Base-by-base conservation (phyloP, 53 echinoderm and acorn worm species). In the Henricia sp. region DNA sequence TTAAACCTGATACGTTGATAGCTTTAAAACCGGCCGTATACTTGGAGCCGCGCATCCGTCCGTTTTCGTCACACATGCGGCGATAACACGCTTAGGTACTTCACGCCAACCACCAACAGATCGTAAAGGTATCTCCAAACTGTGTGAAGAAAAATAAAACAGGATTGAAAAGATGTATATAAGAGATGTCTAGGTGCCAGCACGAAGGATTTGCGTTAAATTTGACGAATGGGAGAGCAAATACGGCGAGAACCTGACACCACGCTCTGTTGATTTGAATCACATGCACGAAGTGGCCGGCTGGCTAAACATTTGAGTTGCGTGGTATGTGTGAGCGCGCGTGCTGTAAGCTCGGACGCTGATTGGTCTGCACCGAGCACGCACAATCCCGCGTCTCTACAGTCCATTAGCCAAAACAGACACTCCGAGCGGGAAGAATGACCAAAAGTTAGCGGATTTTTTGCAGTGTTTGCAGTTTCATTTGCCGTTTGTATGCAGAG, bases 341-440 rank as follows among this genome's bases (percentile, higher is more conserved):
- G 35, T 28, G 54, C 34, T 52, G 67, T n/a, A 44, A 57, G 38
- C 41, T 26, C 58, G 58, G 37, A 6, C 76, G 3, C 30, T 58
- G 57, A 76, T 76, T 76, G 76, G 76, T 58, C 58, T 2, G 24
- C 33, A 11, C 62, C 62, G 32, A 9, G 33, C 62, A 3, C 62
- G 29, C 1, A 21, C 20, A 24, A 37, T 36, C 73, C 27, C 73
- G 37, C 43, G 52, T 24, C 67, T 40, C 21, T 20, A 67, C 67
- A 67, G 67, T 39, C 67, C 67, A 67, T 67, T 67, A 52, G 36
- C 51, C 43, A 19, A 28, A 33, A 36, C 54, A 9, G 36, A 73
- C 73, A 73, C 23, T 21, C 19, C 12, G 17, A 30, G 58, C 28
- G 58, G 58, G 4, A 60, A 60, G 13, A n/a, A n/a, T n/a, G n/a